A percentile compares a stretch with the other conserved stretches of the same genome.
Conservation (phyloP, 2,797 vertebrate genomes). For the Myotis findleyi region DNA sequence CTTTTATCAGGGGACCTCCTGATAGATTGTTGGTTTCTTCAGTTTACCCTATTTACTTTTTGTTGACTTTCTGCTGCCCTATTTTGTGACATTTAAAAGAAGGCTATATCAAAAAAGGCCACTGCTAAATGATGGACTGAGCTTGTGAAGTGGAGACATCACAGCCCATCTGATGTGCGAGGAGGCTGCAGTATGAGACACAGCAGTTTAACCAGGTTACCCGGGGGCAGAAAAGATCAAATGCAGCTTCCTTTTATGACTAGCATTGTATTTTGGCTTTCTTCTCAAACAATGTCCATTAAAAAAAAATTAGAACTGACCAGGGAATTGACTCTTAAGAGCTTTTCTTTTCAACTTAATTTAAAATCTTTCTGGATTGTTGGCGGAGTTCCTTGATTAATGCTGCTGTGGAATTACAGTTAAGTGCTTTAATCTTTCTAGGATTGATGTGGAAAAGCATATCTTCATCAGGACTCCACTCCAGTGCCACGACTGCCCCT, state of each 20-base stretch:
- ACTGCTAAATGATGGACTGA: slow-evolving; percentile 87
- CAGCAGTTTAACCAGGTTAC: slow-evolving; percentile 84
- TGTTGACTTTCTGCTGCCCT: slow-evolving; percentile 94
- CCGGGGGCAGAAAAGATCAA: slow-evolving; percentile 86
- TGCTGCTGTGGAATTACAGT: slow-evolving; percentile 76
- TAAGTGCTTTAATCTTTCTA: slow-evolving; percentile 79
- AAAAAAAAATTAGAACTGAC: slow-evolving; percentile 70
- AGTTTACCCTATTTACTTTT: slow-evolving; percentile 91
- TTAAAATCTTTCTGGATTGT: slow-evolving; percentile 80
- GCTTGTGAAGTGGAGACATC: slow-evolving; percentile 89
- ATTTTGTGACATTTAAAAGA: slow-evolving; percentile 95
- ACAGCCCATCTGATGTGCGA: slow-evolving; percentile 87
- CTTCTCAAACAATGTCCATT: slow-evolving; percentile 84
- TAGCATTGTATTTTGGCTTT: slow-evolving; percentile 88
- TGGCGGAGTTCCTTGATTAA: slow-evolving; percentile 78
- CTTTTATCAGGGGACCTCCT: slow-evolving; percentile 95
- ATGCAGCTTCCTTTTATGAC: slow-evolving; percentile 85
- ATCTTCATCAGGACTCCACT: slow-evolving; percentile 10
- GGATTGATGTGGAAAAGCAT: slow-evolving; percentile 73
- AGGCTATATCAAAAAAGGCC: slow-evolving; percentile 91
- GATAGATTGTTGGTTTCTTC: slow-evolving; percentile 89
- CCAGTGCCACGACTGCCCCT: not conserved
- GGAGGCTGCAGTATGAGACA: slow-evolving; percentile 78
- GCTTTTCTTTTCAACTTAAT: slow-evolving; percentile 74
- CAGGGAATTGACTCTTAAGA: slow-evolving; percentile 75